phyloP scores from a whole-genome alignment of 1,140 invertebrate genomes.

The Araneus ventricosus region DNA sequence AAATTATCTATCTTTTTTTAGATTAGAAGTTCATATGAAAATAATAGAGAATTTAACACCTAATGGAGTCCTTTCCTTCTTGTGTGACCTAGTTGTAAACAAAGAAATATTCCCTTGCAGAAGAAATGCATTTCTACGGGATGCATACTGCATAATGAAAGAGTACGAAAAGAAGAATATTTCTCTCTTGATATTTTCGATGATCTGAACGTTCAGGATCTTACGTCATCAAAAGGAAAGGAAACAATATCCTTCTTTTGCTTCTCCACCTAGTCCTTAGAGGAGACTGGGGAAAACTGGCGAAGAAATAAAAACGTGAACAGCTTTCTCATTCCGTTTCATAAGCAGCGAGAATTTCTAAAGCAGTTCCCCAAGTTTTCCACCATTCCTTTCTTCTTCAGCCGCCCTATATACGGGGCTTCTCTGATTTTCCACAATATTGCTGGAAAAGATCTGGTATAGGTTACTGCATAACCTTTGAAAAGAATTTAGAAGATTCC shows the following conservation, averaged over 20 bases:
- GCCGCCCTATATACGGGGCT: background rate
- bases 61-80: too few relatives aligned
- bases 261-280: background rate
- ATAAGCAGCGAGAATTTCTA: constrained; percentile 64
- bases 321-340: constrained; percentile 35
- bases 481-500: background rate
- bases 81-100: too few relatives aligned
- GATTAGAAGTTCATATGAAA: too few relatives aligned
- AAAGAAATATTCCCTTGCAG: background rate
- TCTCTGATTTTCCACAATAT: background rate
- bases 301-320: background rate
- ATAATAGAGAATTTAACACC: too few relatives aligned
- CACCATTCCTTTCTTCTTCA: background rate
- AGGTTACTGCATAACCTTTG: background rate
- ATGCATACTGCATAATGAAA: background rate
- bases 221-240: too few relatives aligned
- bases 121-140: background rate
- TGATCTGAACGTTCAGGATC: background rate
- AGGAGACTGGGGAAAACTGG: background rate
- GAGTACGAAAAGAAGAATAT: background rate
- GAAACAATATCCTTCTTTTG: constrained; percentile 23
- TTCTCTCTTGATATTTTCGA: background rate
- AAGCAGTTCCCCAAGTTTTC: constrained; percentile 8
- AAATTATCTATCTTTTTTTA: too few relatives aligned
- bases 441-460: too few relatives aligned